Conservation (phyloP, 2,797 vertebrate species). For the Nyctibius grandis region DNA sequence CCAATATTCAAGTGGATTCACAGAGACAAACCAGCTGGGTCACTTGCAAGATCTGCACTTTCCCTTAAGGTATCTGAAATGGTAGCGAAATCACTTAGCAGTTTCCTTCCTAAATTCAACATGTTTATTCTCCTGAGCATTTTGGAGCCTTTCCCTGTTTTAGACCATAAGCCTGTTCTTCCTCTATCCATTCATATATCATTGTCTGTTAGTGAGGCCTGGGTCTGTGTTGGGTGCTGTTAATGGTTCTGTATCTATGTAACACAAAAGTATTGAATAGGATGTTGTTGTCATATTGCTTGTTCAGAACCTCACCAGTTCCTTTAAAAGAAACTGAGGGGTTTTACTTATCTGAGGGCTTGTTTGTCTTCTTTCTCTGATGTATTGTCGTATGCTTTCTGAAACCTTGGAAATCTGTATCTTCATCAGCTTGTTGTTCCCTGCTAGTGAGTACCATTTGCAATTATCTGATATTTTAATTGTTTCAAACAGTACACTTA, state of each 20-base stretch:
- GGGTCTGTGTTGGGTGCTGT: neutral
- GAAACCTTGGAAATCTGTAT: neutral
- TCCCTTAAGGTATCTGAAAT: neutral
- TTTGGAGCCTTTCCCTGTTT: neutral
- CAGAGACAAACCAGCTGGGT: neutral
- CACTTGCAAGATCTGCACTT: neutral
- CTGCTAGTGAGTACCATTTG: accelerated
- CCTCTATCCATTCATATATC: neutral
- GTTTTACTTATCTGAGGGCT: neutral
- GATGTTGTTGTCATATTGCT: neutral
- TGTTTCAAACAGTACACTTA: neutral
- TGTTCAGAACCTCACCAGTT: neutral
- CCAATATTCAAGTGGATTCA: neutral
- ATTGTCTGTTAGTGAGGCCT: neutral
- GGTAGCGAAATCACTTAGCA: neutral
- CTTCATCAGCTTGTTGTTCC: neutral
- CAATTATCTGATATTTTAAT: neutral
- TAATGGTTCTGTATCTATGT: neutral
- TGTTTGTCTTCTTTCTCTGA: neutral
- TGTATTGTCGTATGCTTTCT: neutral
- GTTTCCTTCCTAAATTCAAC: neutral
- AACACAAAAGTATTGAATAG: neutral
- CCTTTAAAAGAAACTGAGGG: neutral
- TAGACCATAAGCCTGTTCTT: neutral
- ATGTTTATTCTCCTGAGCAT: neutral